Conservation (phyloP, 2,888 invertebrate genomes). For the Tanytarsus gracilentus region DNA sequence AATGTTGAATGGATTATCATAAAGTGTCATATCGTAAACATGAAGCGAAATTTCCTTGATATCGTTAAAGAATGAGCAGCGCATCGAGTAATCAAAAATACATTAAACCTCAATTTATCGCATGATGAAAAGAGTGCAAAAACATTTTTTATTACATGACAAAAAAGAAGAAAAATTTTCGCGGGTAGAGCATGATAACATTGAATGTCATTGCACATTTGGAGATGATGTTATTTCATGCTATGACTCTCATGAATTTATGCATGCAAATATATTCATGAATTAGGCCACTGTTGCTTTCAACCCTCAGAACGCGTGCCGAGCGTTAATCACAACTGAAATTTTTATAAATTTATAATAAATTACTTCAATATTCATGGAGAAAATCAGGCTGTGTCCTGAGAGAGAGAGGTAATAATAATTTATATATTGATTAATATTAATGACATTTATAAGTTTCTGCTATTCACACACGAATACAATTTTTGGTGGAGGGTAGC, state of each 20-base stretch:
- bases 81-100: conserved; percentile 11
- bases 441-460: conserved; percentile 15
- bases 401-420: too few relatives aligned
- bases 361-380: not conserved
- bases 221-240: too few relatives aligned
- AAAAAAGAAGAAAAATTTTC: too few relatives aligned
- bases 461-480: not conserved
- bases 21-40: conserved; percentile 11
- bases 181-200: too few relatives aligned
- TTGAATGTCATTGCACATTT: too few relatives aligned
- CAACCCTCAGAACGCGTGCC: too few relatives aligned
- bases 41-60: conserved; percentile 1
- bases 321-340: too few relatives aligned
- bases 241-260: too few relatives aligned
- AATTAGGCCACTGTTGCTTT: too few relatives aligned
- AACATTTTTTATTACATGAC: too few relatives aligned
- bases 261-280: too few relatives aligned
- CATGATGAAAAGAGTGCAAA: not conserved
- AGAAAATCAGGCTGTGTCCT: not conserved
- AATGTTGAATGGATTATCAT: not conserved
- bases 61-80: not conserved
- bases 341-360: conserved; percentile 11
- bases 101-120: conserved; percentile 10
- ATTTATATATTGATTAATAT: conserved; percentile 10
- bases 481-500: too few relatives aligned